phyloP scores from a whole-genome alignment of 64 coral and sea anemone genomes.

The Montipora efflorescens region DNA sequence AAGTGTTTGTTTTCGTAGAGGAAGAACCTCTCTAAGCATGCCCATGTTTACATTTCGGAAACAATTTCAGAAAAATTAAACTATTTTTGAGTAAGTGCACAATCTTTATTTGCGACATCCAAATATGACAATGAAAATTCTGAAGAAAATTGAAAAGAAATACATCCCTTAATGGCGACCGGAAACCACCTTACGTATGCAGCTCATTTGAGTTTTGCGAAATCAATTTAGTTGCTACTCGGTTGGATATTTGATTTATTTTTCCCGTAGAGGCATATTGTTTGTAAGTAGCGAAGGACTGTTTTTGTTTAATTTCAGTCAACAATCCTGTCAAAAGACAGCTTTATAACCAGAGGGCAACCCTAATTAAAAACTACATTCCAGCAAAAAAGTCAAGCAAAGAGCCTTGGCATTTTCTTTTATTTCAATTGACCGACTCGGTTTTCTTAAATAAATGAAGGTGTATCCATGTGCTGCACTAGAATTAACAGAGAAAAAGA shows the following conservation, averaged over 20 bases:
- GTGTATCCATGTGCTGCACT: background rate
- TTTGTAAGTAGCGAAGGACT: background rate
- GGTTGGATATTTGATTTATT: background rate
- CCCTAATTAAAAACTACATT: background rate
- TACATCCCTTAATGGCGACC: background rate
- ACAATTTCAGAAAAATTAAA: background rate
- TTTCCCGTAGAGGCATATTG: background rate
- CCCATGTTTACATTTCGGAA: slow-evolving; percentile 8
- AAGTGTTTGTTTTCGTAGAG: background rate
- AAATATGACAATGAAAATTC: background rate
- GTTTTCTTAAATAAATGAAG: background rate
- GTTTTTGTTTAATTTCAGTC: background rate
- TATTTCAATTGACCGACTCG: too few relatives aligned
- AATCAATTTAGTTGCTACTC: background rate
- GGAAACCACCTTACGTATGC: background rate
- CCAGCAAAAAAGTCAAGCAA: background rate
- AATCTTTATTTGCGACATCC: background rate
- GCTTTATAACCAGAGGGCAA: background rate
- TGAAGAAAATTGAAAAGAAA: background rate
- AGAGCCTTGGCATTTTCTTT: background rate
- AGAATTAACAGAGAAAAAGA: too few relatives aligned
- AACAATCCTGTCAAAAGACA: background rate
- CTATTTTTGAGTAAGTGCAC: background rate
- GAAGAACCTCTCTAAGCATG: background rate
- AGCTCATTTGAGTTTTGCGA: background rate